Evolutionary conservation across 2,113 vertebrate species (phyloP), one percentile per base, ranked within the genome.

Genomic region (Gnathonemus echidnorhynchus): DNA sequence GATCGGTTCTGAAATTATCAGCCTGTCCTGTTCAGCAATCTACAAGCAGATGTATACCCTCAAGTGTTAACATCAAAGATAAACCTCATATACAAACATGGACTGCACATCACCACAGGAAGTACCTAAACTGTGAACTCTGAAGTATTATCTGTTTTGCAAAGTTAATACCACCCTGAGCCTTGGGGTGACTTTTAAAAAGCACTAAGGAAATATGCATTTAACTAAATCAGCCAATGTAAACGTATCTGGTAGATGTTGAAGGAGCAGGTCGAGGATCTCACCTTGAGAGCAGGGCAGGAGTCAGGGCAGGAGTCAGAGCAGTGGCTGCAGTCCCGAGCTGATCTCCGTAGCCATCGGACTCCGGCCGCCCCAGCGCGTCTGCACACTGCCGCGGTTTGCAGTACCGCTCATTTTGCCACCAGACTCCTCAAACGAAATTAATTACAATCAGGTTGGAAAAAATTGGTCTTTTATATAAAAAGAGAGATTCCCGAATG

Each of bases 241-340:
- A 80, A 77, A 80, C 74, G 19, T 31, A 5, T 42, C 35, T 42
- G 35, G 31, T 35, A 50, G 46, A 53, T 53, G 86, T 15, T 42
- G 49, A 1, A 39, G 50, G 49, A 21, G 49, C 49, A 56, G 86
- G 19, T 58, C 53, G 9, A 58, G 35, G 21, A 66, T 13, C 87
- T 88, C 56, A 88, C 87, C 87, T 88, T 42, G 13, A 88, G 86
- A 53, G 86, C 53, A 66, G 87, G 58, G 19, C 56, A 24, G 56
- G 6, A 87, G 48, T n/a, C 50, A 58, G 53, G 21, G 17, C 52
- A 19, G 52, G 5, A 87, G 49, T 27, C 52, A 66, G 35, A 15
- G 31, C 19, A n/a, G 42, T 45, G 87, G 87, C 1, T 58, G 35
- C 39, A 42, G 21, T 88, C 56, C 87, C 11, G 31, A 62, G 39